Conservation (phyloP, 2,888 invertebrate species). For the Nomada fucata region DNA sequence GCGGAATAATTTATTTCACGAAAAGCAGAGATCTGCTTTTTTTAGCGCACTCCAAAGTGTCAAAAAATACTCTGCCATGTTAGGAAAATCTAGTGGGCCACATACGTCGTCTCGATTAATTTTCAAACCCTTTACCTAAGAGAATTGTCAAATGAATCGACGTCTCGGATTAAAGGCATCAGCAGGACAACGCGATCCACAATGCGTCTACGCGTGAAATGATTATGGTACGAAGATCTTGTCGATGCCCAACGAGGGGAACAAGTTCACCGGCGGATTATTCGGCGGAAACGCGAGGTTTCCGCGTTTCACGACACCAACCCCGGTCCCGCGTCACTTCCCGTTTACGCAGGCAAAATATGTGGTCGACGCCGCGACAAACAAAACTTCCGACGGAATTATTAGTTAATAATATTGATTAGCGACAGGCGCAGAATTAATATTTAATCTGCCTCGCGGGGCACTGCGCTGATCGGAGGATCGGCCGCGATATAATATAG, state of each 20-base stretch:
- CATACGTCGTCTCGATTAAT: too few relatives aligned
- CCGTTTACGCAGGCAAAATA: constrained; percentile 17
- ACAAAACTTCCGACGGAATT: constrained; percentile 5
- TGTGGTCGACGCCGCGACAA: neutral
- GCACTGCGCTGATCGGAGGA: constrained; percentile 7
- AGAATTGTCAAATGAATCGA: too few relatives aligned
- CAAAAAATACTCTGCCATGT: too few relatives aligned
- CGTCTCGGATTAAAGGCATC: too few relatives aligned
- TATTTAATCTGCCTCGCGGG: constrained; percentile 36
- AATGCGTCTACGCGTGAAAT: neutral
- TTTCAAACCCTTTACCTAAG: too few relatives aligned
- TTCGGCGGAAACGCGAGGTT: neutral
- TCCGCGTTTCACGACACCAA: neutral
- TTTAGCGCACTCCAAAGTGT: too few relatives aligned
- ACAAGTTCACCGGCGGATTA: neutral
- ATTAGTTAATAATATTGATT: constrained; percentile 41
- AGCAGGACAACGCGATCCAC: too few relatives aligned
- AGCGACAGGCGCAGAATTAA: constrained; percentile 2
- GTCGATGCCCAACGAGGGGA: neutral
- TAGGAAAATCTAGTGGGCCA: too few relatives aligned
- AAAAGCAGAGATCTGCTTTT: too few relatives aligned
- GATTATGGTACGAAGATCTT: neutral
- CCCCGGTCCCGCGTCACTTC: neutral
- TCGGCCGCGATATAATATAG: too few relatives aligned
- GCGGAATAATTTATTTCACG: too few relatives aligned